Evolutionary conservation across 2,113 vertebrate genomes (phyloP).

Genomic region (Chionomys nivalis): DNA sequence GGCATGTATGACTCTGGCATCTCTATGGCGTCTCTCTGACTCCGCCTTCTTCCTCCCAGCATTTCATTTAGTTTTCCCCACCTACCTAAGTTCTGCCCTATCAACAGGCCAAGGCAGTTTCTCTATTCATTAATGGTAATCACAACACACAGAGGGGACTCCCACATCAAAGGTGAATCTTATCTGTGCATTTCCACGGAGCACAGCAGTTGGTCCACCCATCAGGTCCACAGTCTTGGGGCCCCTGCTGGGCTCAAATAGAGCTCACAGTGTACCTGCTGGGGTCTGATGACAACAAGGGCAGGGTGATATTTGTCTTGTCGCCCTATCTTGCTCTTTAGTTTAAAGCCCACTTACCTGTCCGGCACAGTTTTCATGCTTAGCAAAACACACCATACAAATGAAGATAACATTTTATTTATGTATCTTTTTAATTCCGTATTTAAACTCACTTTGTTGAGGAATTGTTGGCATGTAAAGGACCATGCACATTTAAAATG

Average conservation of each 20-base stretch:
- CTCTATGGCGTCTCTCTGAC: no score
- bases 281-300: background rate
- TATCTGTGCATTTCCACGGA: background rate
- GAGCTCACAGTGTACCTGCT: background rate
- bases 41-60: no score
- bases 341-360: no score
- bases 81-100: no score
- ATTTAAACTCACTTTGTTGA: background rate
- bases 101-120: no score
- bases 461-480: background rate
- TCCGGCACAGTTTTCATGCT: background rate
- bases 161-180: background rate
- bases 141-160: no score
- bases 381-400: background rate
- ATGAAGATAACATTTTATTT: background rate
- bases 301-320: background rate
- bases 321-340: fast-evolving
- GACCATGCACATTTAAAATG: no score
- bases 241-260: background rate
- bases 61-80: no score
- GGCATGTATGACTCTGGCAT: no score
- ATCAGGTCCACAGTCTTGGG: background rate
- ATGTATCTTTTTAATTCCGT: background rate
- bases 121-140: no score
- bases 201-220: background rate